Conservation (phyloP, 2,113 vertebrate species). For the Hyaena hyaena region DNA sequence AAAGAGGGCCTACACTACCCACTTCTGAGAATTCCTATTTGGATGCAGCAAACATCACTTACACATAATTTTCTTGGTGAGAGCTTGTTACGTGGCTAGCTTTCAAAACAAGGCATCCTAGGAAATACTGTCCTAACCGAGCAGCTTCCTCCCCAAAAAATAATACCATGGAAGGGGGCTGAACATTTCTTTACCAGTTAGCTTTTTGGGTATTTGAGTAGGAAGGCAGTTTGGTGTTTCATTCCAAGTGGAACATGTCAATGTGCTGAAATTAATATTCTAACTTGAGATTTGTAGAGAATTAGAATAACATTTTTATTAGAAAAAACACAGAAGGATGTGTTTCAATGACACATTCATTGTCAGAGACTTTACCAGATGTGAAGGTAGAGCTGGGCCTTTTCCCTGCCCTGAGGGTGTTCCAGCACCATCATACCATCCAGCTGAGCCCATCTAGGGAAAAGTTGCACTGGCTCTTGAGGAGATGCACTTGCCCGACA, state of each 20-base stretch:
- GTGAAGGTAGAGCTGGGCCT: not conserved
- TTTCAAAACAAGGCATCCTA: not conserved
- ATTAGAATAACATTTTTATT: not conserved
- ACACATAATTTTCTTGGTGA: not conserved
- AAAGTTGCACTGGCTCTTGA: not conserved
- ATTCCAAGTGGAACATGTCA: not conserved
- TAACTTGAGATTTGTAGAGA: not conserved
- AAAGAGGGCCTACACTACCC: not conserved
- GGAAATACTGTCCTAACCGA: not conserved
- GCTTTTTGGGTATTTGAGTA: not conserved
- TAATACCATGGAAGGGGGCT: not conserved
- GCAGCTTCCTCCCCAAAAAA: not conserved
- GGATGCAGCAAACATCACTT: not conserved
- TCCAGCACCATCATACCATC: not conserved
- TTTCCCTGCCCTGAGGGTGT: not conserved
- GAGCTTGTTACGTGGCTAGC: not conserved
- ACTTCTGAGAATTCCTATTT: not conserved
- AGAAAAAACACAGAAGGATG: not conserved
- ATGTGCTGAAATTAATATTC: not conserved
- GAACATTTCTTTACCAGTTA: not conserved
- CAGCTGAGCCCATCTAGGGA: too few species aligned
- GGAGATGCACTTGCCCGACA: not conserved
- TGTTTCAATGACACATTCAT: not conserved
- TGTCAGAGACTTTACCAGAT: not conserved
- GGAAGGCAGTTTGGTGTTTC: not conserved